These are phyloP conservation scores for Dasypus novemcinctus DNA, from an alignment of 2,113 vertebrate genomes.

Conservation along the genomic window DNA sequence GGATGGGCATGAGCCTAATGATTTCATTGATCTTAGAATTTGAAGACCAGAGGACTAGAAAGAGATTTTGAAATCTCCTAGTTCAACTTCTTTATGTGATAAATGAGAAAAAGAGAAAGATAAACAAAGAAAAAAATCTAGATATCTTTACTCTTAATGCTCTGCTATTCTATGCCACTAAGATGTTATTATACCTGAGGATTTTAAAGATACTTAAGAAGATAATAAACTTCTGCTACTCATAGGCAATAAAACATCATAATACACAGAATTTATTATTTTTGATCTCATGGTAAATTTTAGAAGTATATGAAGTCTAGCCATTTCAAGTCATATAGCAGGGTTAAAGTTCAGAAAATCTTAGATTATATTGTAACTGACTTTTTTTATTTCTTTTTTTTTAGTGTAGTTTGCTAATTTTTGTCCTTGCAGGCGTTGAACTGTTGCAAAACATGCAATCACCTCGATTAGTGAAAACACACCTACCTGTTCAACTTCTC, in stretches of 20 bases:
- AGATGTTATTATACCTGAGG: not conserved
- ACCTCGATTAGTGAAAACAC: slow-evolving; percentile 87
- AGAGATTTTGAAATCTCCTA: not conserved
- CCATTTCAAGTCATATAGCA: not conserved
- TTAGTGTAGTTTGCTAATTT: not conserved
- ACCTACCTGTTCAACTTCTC: slow-evolving; percentile 86
- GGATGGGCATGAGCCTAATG: not conserved
- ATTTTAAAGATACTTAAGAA: not conserved
- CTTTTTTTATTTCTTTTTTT: no score
- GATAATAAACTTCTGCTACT: not conserved
- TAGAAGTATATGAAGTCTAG: not conserved
- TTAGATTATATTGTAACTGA: slow-evolving; percentile 5
- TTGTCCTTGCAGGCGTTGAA: slow-evolving; percentile 74
- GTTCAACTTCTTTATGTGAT: not conserved
- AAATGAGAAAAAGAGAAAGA: not conserved
- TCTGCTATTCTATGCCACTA: not conserved
- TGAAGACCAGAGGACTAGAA: not conserved
- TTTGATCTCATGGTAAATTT: not conserved
- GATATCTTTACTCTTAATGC: not conserved
- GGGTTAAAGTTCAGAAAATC: not conserved
- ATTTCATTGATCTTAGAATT: not conserved
- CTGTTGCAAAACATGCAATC: slow-evolving; percentile 81
- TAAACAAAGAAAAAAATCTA: not conserved
- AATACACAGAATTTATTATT: not conserved
- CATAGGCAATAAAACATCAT: not conserved